Evolutionary conservation across 2,113 vertebrate species (phyloP).

Genomic region (Phaethon lepturus): DNA sequence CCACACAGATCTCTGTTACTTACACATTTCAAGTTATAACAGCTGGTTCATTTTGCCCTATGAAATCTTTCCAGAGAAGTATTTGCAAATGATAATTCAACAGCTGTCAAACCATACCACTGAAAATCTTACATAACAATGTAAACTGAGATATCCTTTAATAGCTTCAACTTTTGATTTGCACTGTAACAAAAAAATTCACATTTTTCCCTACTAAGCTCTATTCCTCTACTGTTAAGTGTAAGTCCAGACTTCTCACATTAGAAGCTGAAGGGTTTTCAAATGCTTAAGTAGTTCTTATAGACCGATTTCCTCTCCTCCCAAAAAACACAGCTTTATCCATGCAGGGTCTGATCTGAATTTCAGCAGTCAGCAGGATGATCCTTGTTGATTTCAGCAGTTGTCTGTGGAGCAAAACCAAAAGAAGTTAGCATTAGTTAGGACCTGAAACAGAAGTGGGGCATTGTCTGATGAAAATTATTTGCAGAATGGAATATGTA

Average conservation of each 20-base stretch:
- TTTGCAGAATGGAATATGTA: background rate
- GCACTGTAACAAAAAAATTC: background rate
- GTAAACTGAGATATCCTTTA: background rate
- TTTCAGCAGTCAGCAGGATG: background rate
- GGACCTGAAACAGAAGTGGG: background rate
- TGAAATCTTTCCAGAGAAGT: background rate
- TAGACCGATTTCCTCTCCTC: accelerated
- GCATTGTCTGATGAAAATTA: background rate
- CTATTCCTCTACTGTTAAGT: background rate
- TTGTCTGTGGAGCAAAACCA: background rate
- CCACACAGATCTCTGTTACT: background rate
- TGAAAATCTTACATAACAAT: background rate
- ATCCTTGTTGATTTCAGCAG: background rate
- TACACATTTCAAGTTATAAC: background rate
- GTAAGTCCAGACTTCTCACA: background rate
- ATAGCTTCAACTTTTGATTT: background rate
- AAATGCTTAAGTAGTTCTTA: background rate
- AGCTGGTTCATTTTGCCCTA: background rate
- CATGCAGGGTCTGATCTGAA: background rate
- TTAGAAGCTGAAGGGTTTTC: background rate
- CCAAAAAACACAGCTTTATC: background rate
- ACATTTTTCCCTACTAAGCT: background rate
- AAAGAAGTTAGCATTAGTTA: background rate
- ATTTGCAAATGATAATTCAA: background rate
- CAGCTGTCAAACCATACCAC: background rate